Base-by-base conservation (phyloP, 2,113 vertebrate genomes). In the Sphaerodactylus townsendi region DNA sequence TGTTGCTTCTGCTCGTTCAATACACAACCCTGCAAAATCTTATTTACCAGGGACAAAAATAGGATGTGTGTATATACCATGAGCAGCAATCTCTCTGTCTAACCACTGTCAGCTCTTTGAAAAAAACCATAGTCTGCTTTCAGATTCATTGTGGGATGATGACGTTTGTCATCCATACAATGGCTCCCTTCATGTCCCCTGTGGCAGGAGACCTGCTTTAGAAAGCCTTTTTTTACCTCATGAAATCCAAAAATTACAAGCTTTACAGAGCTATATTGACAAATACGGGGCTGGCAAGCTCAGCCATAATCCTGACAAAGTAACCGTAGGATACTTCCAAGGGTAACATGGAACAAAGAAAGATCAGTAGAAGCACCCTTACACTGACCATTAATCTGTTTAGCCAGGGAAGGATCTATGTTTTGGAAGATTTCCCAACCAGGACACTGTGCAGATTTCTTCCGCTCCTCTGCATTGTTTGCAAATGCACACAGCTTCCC, bases 11-110 rank as follows among this genome's bases (percentile, higher is more conserved):
- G 14, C 37, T 59, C 68, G 78, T 62, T 37, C 9, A 53, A 46
- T 65, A 70, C 48, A 70, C 70, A 77, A 77, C 28, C 30, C 30
- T 10, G 28, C 11, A 19, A 33, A n/a, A 59, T 62, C 30, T 13
- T 84, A 66, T 69, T 77, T 77, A 59, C 62, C 62, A n/a, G 44
- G 46, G 19, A 28, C 37, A 64, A 68, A 83, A 84, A 56, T 77
- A 62, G 72, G 25, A 28, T 10, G 35, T 9, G 3, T 2, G 10
- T 28, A 30, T 33, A 56, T 33, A 56, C 81, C n/a, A 2, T 33
- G 35, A 77, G 48, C 33, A 59, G 35, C 28, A 23, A 77, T 17
- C 13, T 10, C 28, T 83, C 73, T 77, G 37, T 56, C 44, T 39
- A 56, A 68, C 74, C 14, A 11, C 48, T 21, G 35, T 44, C 39